These are phyloP conservation scores for Chaetodon trifascialis DNA, from an alignment of 2,113 vertebrate species.

Conservation along the genomic window DNA sequence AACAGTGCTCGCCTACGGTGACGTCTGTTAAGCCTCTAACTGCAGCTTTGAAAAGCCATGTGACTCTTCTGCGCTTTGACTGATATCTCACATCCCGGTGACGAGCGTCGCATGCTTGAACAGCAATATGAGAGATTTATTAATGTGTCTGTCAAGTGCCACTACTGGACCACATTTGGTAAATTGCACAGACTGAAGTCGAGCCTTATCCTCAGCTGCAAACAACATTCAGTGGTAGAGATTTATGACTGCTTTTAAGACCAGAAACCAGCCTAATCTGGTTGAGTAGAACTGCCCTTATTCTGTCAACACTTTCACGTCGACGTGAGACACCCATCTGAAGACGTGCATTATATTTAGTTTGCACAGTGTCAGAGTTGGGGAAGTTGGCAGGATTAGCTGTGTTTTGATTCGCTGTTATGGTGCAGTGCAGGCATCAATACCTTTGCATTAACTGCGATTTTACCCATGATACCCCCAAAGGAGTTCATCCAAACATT, in stretches of 20 bases:
- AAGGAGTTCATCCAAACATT: slow-evolving; percentile 60
- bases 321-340: slow-evolving; percentile 20
- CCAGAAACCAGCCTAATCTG: slow-evolving; percentile 52
- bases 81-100: slow-evolving; percentile 16
- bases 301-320: slow-evolving; percentile 65
- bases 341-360: slow-evolving; percentile 56
- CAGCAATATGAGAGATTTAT: slow-evolving; percentile 24
- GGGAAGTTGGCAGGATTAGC: slow-evolving; percentile 45
- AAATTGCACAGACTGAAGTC: slow-evolving; percentile 5
- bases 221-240: slow-evolving; percentile 29
- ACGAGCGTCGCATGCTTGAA: neutral
- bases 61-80: neutral
- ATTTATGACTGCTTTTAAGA: slow-evolving; percentile 24
- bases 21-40: neutral
- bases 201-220: slow-evolving; percentile 9
- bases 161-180: slow-evolving; percentile 22
- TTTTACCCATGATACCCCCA: slow-evolving; percentile 50
- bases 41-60: neutral
- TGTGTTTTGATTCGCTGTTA: slow-evolving; percentile 48
- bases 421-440: slow-evolving; percentile 43
- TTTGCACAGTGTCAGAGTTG: slow-evolving; percentile 40
- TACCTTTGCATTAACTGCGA: slow-evolving; percentile 55
- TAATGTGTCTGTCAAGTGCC: slow-evolving; percentile 30
- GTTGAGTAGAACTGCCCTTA: slow-evolving; percentile 50
- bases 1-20: neutral